Evolutionary conservation across 2,113 vertebrate genomes (phyloP).

Genomic region (Corythornis vintsioides): DNA sequence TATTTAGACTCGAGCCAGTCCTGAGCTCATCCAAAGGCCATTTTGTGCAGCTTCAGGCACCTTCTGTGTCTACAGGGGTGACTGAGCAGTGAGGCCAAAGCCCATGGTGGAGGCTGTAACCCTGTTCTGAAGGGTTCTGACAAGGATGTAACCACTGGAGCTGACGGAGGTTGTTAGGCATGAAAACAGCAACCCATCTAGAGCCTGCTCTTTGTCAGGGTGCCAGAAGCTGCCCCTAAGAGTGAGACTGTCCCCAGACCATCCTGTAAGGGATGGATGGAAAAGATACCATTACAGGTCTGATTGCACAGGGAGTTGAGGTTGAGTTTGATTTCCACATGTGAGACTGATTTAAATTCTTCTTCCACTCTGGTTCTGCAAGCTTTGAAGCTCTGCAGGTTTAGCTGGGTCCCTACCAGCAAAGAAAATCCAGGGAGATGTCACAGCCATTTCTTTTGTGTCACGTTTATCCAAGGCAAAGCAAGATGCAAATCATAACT

Average conservation of each 20-base stretch:
- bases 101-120: neutral
- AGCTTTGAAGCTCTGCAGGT: neutral
- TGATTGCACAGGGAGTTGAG: neutral
- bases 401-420: neutral
- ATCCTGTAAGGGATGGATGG: neutral
- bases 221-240: neutral
- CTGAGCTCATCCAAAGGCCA: neutral
- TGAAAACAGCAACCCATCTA: neutral
- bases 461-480: neutral
- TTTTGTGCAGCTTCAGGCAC: neutral
- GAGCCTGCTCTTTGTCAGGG: neutral
- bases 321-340: neutral
- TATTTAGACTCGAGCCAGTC: neutral
- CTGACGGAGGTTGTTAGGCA: neutral
- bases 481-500: slow-evolving; percentile 12
- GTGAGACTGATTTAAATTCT: neutral
- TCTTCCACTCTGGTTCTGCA: neutral
- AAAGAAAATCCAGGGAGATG: neutral
- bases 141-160: neutral
- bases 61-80: neutral
- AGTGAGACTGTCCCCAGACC: neutral
- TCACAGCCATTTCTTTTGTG: neutral
- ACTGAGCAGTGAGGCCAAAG: neutral
- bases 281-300: neutral
- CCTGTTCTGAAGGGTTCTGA: neutral